phyloP scores from a whole-genome alignment of 2,797 vertebrate genomes.

The Gobionotothen gibberifrons region DNA sequence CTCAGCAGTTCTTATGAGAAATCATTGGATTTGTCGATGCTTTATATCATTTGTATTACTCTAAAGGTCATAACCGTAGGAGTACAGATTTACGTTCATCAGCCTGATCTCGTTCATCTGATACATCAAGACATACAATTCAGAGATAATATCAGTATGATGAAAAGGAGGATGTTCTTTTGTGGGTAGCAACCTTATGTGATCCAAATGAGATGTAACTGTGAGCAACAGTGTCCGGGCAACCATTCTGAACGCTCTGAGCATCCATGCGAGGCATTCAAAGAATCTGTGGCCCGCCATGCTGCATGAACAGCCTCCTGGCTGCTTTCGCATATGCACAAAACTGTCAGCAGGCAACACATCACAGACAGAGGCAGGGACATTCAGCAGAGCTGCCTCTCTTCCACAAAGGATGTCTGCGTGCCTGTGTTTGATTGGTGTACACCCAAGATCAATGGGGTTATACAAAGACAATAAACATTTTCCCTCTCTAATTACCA shows the following conservation, averaged over 20 bases:
- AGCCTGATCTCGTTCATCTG: slow-evolving; percentile 35
- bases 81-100: slow-evolving; percentile 43
- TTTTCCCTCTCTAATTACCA: slow-evolving; percentile 15
- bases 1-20: slow-evolving; percentile 56
- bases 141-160: slow-evolving; percentile 46
- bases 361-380: slow-evolving; percentile 48
- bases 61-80: slow-evolving; percentile 46
- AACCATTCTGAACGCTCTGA: slow-evolving; percentile 55
- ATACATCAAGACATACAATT: slow-evolving; percentile 38
- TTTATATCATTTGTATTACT: slow-evolving; percentile 53
- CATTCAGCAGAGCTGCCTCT: slow-evolving; percentile 57
- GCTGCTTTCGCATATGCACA: slow-evolving; percentile 61
- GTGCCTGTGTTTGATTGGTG: slow-evolving; percentile 52
- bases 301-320: slow-evolving; percentile 62
- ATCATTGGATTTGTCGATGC: slow-evolving; percentile 31
- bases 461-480: slow-evolving; percentile 38
- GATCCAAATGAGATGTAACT: slow-evolving; percentile 54
- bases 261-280: slow-evolving; percentile 63
- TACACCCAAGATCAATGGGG: slow-evolving; percentile 34
- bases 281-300: slow-evolving; percentile 72
- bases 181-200: slow-evolving; percentile 37
- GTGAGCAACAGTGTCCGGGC: slow-evolving; percentile 64
- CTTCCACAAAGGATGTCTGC: slow-evolving; percentile 51
- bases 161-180: slow-evolving; percentile 40
- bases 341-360: slow-evolving; percentile 68